phyloP scores from a whole-genome alignment of 2,797 vertebrate genomes.

The Acanthurus tractus region DNA sequence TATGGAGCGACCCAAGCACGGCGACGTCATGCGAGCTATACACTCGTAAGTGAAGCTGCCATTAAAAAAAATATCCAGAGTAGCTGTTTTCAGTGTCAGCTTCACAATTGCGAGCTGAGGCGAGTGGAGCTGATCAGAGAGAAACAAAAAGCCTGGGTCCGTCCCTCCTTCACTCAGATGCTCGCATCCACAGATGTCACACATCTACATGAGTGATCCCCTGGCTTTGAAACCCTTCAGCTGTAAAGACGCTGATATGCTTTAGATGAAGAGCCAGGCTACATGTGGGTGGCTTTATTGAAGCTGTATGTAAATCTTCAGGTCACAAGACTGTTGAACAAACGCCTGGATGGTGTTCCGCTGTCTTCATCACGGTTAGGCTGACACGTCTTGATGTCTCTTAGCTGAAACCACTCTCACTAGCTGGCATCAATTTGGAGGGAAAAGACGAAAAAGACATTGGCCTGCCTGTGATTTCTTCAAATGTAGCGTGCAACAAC shows the following conservation, averaged over 20 bases:
- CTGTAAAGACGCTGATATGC: conserved; percentile 64
- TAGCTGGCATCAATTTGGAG: conserved; percentile 65
- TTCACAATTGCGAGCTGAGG: conserved; percentile 30
- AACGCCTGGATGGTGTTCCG: conserved; percentile 60
- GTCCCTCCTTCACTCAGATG: conserved; percentile 40
- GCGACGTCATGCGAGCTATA: conserved; percentile 2
- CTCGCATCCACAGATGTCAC: conserved; percentile 56
- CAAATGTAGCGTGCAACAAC: conserved; percentile 35
- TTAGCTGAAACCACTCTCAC: conserved; percentile 47
- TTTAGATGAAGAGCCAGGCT: conserved; percentile 63
- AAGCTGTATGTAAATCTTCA: conserved; percentile 73
- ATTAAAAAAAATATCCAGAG: conserved; percentile 34
- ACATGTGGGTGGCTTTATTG: conserved; percentile 62
- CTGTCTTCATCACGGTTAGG: conserved; percentile 52
- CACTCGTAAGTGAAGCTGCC: conserved; percentile 10
- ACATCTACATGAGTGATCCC: conserved; percentile 62
- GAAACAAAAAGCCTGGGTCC: conserved; percentile 46
- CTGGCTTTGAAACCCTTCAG: conserved; percentile 65
- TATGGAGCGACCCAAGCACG: neutral
- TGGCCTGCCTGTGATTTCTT: conserved; percentile 55
- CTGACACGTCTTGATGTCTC: conserved; percentile 65
- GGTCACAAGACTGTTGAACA: conserved; percentile 72
- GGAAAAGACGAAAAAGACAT: conserved; percentile 34
- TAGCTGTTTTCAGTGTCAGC: conserved; percentile 45
- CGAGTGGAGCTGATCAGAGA: conserved; percentile 58